Conservation (phyloP, 2,113 vertebrate genomes). For the Phasianus colchicus region DNA sequence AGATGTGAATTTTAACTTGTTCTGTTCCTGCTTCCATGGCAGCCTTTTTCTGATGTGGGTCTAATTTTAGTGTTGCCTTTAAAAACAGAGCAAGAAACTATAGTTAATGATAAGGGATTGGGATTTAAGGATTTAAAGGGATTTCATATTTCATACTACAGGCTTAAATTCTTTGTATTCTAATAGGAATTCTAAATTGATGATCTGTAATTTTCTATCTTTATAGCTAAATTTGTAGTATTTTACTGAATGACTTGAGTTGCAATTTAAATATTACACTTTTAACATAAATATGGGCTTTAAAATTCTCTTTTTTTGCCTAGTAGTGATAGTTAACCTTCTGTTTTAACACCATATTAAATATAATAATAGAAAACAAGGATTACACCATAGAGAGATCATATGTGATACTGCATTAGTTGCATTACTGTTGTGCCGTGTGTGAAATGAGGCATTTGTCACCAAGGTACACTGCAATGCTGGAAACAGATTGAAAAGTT, state of each 20-base stretch:
- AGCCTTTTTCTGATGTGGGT: background rate
- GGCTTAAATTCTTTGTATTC: background rate
- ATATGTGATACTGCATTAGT: background rate
- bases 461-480: background rate
- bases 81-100: background rate
- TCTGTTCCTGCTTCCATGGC: background rate
- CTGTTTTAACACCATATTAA: background rate
- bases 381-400: background rate
- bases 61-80: background rate
- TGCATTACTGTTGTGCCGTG: background rate
- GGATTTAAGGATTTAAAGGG: background rate
- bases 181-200: background rate
- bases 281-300: background rate
- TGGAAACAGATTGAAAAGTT: background rate
- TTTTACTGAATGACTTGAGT: background rate
- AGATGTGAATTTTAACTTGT: background rate
- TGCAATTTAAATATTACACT: background rate
- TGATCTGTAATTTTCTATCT: background rate
- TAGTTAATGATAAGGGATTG: background rate
- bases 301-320: background rate
- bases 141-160: background rate
- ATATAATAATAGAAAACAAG: background rate
- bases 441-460: background rate
- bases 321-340: background rate
- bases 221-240: background rate